Conservation (phyloP, 2,888 invertebrate species). For the Philonicus albiceps region DNA sequence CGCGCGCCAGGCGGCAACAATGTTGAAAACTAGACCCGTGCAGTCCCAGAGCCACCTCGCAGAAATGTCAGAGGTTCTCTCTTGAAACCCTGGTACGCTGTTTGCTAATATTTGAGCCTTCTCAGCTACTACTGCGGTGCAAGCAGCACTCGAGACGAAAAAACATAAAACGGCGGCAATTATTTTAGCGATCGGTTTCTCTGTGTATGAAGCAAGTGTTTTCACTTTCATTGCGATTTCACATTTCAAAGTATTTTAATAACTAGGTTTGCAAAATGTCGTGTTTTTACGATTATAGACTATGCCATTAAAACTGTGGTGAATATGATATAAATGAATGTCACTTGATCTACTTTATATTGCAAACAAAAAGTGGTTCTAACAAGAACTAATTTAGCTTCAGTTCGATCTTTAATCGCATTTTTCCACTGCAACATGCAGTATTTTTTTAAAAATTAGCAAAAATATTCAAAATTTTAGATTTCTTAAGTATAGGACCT, state of each 20-base stretch:
- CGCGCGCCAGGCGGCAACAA: not conserved
- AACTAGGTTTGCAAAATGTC: not conserved
- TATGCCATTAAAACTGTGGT: not conserved
- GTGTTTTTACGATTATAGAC: not conserved
- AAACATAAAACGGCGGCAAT: not conserved
- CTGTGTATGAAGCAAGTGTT: constrained; percentile 12
- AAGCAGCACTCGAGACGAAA: not conserved
- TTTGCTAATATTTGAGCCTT: constrained; percentile 12
- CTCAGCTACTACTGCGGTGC: not conserved
- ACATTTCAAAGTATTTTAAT: constrained; percentile 10
- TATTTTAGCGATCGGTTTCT: not conserved
- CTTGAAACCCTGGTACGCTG: not conserved
- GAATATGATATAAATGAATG: not conserved
- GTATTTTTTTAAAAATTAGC: no score
- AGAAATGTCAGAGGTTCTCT: constrained; percentile 28
- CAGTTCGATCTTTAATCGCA: not conserved
- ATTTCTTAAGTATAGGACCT: no score
- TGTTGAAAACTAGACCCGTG: not conserved
- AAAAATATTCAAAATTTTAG: no score
- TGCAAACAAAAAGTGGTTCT: not conserved
- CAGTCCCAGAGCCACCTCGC: not conserved
- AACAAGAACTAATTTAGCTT: not conserved
- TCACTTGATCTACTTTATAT: not conserved
- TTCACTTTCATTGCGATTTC: constrained; percentile 2
- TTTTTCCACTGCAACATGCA: no score